phyloP scores from a whole-genome alignment of 2,888 invertebrate genomes.

The Pomacea canaliculata region DNA sequence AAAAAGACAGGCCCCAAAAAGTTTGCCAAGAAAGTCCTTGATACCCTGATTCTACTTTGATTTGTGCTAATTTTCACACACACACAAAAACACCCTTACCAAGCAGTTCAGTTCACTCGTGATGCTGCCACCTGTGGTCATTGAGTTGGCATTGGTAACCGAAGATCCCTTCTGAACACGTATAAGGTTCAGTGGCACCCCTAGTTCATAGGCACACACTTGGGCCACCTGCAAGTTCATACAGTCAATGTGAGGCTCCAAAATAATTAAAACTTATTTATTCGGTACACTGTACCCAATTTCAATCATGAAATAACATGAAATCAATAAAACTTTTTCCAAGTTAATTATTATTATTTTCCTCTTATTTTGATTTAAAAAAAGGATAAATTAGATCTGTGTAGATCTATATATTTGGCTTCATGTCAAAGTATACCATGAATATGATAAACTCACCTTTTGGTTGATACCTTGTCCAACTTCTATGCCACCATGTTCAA shows the following conservation, averaged over 20 bases:
- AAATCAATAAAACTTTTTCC: not conserved
- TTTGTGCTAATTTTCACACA: no score
- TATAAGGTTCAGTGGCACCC: slow-evolving; percentile 78
- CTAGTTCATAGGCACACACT: slow-evolving; percentile 80
- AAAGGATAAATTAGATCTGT: no score
- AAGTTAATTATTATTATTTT: no score
- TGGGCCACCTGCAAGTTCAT: slow-evolving; percentile 49
- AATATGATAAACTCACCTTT: slow-evolving; percentile 72
- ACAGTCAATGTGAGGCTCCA: not conserved
- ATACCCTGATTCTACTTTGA: no score
- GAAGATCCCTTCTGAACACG: slow-evolving; percentile 78
- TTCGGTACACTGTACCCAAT: no score
- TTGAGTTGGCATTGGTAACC: slow-evolving; percentile 75
- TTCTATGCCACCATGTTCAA: slow-evolving; percentile 75
- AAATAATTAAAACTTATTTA: not conserved
- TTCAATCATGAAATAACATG: no score
- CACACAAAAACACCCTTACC: slow-evolving; percentile 37
- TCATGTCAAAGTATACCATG: no score
- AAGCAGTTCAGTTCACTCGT: slow-evolving; percentile 76
- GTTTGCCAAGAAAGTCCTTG: no score
- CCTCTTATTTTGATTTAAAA: no score
- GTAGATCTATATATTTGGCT: no score
- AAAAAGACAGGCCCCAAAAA: no score
- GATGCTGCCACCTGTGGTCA: slow-evolving; percentile 75
- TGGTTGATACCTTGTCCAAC: slow-evolving; percentile 86